These are phyloP conservation scores for Dryobotodes eremita DNA, from an alignment of 2,888 invertebrate genomes.

Conservation along the genomic window DNA sequence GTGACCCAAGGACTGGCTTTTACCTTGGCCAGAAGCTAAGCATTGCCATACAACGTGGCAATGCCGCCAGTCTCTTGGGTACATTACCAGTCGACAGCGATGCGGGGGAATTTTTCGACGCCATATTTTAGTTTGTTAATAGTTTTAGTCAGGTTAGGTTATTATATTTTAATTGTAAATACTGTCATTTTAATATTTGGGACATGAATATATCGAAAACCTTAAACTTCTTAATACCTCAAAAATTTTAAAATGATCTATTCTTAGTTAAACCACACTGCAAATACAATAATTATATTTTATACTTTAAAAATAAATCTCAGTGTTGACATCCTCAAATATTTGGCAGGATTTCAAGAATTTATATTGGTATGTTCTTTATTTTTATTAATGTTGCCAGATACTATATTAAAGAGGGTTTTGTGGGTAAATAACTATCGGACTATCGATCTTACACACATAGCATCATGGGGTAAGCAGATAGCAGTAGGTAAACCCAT, in stretches of 20 bases:
- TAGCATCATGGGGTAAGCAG: neutral
- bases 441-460: neutral
- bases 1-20: too few species aligned
- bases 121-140: too few species aligned
- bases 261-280: neutral
- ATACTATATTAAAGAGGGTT: neutral
- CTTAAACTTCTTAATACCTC: neutral
- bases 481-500: neutral
- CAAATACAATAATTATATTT: slow-evolving; percentile 6
- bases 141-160: too few species aligned
- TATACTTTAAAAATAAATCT: slow-evolving; percentile 14
- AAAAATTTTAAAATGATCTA: neutral
- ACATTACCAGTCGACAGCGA: too few species aligned
- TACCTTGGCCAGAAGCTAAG: too few species aligned
- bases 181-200: too few species aligned
- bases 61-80: too few species aligned
- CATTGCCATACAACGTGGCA: too few species aligned
- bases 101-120: too few species aligned
- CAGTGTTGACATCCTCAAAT: slow-evolving; percentile 36
- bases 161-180: too few species aligned
- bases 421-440: neutral
- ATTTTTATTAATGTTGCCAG: slow-evolving; percentile 1
- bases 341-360: slow-evolving; percentile 36
- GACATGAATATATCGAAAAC: neutral
- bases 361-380: slow-evolving; percentile 19